Conservation (phyloP, 2,888 invertebrate species). For the Pandemis heparana region DNA sequence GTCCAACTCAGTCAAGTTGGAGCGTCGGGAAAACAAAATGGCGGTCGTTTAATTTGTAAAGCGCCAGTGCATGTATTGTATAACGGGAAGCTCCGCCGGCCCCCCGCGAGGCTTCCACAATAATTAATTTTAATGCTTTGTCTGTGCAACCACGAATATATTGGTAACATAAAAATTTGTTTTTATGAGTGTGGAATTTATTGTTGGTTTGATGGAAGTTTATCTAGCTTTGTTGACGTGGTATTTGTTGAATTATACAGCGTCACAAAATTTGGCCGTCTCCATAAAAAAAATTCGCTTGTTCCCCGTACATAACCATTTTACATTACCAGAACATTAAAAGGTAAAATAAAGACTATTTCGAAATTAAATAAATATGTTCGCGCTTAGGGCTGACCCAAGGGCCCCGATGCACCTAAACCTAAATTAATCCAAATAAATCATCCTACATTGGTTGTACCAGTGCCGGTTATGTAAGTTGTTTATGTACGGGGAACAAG, state of each 20-base stretch:
- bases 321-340: too few species aligned
- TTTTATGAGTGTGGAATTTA: slow-evolving; percentile 34
- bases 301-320: too few species aligned
- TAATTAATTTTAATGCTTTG: slow-evolving; percentile 58
- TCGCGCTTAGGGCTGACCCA: too few species aligned
- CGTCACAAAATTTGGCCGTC: too few species aligned
- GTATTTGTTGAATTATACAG: background rate
- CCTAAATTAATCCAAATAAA: too few species aligned
- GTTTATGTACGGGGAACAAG: too few species aligned
- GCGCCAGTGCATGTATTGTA: background rate
- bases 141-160: slow-evolving; percentile 36
- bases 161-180: slow-evolving; percentile 36
- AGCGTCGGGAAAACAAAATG: background rate
- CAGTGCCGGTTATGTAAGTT: too few species aligned
- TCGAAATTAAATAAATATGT: too few species aligned
- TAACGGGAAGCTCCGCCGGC: slow-evolving; percentile 42
- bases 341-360: too few species aligned
- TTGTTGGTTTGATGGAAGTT: slow-evolving; percentile 10
- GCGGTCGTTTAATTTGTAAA: background rate
- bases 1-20: background rate
- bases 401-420: too few species aligned
- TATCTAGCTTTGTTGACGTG: background rate
- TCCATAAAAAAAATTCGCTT: too few species aligned
- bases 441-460: too few species aligned
- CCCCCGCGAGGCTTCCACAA: slow-evolving; percentile 52